Base-by-base conservation (phyloP, 2,113 vertebrate species). In the Sturnira hondurensis region DNA sequence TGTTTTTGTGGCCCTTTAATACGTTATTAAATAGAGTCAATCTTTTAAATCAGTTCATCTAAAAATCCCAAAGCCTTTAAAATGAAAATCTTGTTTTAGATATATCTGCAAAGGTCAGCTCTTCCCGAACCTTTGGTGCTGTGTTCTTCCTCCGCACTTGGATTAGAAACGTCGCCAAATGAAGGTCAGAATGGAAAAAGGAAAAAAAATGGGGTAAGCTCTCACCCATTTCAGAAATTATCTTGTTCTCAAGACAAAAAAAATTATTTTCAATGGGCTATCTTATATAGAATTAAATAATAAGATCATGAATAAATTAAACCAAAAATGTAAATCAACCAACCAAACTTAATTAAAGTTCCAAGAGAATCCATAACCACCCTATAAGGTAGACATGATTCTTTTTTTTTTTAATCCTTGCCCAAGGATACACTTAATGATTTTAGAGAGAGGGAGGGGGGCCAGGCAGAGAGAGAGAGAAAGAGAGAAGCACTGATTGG, bases 31-130 rank as follows among this genome's bases (percentile, higher is more conserved):
- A 95, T 15, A 67, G 20, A 67, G 14, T 45, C 47, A 77, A 56
- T 56, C 12, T 88, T 96, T 94, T 41, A 90, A 81, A 90, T 54
- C 81, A 91, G 68, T 2, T 93, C 50, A 73, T 71, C 26, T 87
- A 73, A 92, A 97, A 80, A 8, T 38, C 73, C 5, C 20, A 50
- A 84, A 68, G 90, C 9, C 45, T 90, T 58, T 47, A 89, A 91
- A 70, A 70, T 4, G 5, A 22, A 7, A 33, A 56, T 41, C 52
- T 85, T 70, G 94, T 36, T 87, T 92, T 50, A 89, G 38, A 86
- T n/a, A 31, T 16, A 89, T 71, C 85, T 93, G 24, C 24, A 81
- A 80, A 89, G 5, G 9, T 67, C 63, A 68, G 24, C 83, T 45
- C 33, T 82, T 58, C 43, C 43, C 43, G 43, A 43, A 43, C 43